These are phyloP conservation scores for Ophion slaviceki DNA, from an alignment of 2,888 invertebrate species.

Conservation along the genomic window DNA sequence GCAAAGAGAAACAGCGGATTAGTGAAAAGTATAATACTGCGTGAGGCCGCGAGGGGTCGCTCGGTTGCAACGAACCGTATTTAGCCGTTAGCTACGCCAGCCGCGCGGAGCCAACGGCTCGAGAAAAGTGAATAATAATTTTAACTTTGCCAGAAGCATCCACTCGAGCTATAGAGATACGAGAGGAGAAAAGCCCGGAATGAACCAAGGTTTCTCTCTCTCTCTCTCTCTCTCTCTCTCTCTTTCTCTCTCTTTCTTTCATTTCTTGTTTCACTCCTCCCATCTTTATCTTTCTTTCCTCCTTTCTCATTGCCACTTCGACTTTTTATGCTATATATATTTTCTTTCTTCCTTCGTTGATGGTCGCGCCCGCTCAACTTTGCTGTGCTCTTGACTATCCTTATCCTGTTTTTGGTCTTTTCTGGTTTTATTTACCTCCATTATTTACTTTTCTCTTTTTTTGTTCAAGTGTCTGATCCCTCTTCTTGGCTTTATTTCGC, in stretches of 20 bases:
- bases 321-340: conserved; percentile 27
- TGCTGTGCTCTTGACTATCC: conserved; percentile 40
- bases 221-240: conserved; percentile 30
- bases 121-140: conserved; percentile 66
- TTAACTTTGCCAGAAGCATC: conserved; percentile 65
- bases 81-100: conserved; percentile 61
- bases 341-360: conserved; percentile 31
- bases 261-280: not conserved
- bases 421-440: conserved; percentile 23
- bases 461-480: conserved; percentile 31
- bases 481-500: conserved; percentile 23
- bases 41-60: conserved; percentile 34
- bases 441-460: conserved; percentile 14
- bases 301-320: conserved; percentile 34
- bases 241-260: conserved; percentile 16
- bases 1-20: conserved; percentile 23
- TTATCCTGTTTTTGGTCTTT: conserved; percentile 44
- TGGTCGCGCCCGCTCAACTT: conserved; percentile 36
- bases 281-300: conserved; percentile 22
- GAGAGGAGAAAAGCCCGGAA: conserved; percentile 31
- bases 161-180: conserved; percentile 49
- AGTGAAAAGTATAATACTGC: conserved; percentile 38
- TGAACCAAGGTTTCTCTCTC: conserved; percentile 40
- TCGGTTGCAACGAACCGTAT: conserved; percentile 62
- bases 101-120: conserved; percentile 56